Evolutionary conservation across 2,888 invertebrate genomes (phyloP), one percentile per base, ranked within the genome.

Genomic region (Drosophila putrida): DNA sequence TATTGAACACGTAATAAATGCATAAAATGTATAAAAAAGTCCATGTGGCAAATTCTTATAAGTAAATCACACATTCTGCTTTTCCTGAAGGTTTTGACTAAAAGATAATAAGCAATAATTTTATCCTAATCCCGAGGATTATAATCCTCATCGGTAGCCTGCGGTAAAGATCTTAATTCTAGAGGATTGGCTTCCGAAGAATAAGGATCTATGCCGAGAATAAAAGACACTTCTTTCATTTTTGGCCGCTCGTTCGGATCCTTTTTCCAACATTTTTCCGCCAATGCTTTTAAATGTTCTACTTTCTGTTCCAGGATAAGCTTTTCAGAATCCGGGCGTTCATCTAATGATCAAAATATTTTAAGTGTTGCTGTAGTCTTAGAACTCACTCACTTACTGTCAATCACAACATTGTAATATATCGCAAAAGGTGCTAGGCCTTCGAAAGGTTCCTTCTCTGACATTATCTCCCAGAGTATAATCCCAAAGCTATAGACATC

Each of bases 401-500:
- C 4, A 20, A 20, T 4, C 6, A n/a, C n/a, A 25, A 20, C 11
- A 1, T 6, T 44, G n/a, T 9, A 44, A 6, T n/a, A 6, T n/a
- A 44, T n/a, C 8, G n/a, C 8, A 27, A 44, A 15, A 44, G 27
- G 4, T 4, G n/a, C 25, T 6, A 44, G 9, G 27, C 3, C 44
- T 44, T n/a, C 13, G 6, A 41, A 41, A 15, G 54, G 54, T 11
- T 33, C 25, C 33, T 43, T 25, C 6, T 31, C 11, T 6, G 54
- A 54, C 43, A 54, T 33, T 4, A 54, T 41, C n/a, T 54, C 54
- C 54, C 54, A 43, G 5, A 54, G 31, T 4, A 54, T 20, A 43
- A 54, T 54, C 5, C 54, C 54, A 33, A 43, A 54, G 15, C 54
- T 54, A 9, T 33, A 54, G 13, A 54, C 41, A 43, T 54, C 54